phyloP scores from a whole-genome alignment of 2,888 invertebrate genomes.

The Spisula solida region DNA sequence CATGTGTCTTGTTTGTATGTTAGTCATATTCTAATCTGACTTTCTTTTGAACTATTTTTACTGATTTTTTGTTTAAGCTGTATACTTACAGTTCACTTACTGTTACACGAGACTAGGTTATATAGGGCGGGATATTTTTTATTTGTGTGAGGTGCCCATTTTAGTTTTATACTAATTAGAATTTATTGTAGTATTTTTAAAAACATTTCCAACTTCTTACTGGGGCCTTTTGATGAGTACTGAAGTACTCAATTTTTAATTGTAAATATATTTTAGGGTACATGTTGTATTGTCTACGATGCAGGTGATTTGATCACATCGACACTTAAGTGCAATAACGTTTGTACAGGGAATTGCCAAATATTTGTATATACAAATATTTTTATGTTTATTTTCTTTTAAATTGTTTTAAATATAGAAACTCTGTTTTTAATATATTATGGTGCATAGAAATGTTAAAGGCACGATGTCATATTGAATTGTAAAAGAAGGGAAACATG shows the following conservation, averaged over 20 bases:
- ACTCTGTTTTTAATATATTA: constrained; percentile 73
- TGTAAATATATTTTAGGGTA: constrained; percentile 58
- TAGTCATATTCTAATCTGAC: constrained; percentile 41
- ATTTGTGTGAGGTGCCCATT: constrained; percentile 43
- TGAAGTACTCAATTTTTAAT: constrained; percentile 41
- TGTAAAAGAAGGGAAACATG: neutral
- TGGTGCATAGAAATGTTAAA: constrained; percentile 59
- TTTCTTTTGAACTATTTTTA: neutral
- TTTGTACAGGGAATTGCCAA: constrained; percentile 71
- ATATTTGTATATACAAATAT: constrained; percentile 75
- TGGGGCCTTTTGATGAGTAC: constrained; percentile 66
- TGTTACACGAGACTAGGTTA: neutral
- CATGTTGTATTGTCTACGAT: constrained; percentile 16
- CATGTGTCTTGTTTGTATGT: neutral
- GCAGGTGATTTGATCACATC: constrained; percentile 43
- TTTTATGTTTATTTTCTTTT: constrained; percentile 75
- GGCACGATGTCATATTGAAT: neutral
- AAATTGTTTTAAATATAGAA: constrained; percentile 65
- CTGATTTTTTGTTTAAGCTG: neutral
- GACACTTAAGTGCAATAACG: constrained; percentile 69
- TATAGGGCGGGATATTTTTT: neutral
- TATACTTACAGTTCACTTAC: neutral
- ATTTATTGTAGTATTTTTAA: constrained; percentile 44
- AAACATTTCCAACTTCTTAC: constrained; percentile 53
- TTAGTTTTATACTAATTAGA: constrained; percentile 38